These are phyloP conservation scores for Yponomeuta malinellus DNA, from an alignment of 2,888 invertebrate genomes.

Conservation along the genomic window DNA sequence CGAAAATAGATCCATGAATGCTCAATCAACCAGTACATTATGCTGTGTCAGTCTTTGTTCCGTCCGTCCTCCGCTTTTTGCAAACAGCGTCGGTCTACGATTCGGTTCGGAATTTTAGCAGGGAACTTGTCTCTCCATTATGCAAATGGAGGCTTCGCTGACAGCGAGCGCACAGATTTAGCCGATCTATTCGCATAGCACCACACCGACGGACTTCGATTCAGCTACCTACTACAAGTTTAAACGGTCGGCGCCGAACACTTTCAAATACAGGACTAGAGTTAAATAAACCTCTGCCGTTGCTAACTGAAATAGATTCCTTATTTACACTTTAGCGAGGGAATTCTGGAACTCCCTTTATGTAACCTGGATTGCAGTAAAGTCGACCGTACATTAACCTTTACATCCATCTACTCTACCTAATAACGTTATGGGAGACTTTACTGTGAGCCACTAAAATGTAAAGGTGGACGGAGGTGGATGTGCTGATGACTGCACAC, in stretches of 20 bases:
- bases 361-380: neutral
- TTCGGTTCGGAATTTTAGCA: neutral
- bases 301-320: neutral
- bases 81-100: neutral
- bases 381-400: too few relatives aligned
- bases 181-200: constrained; percentile 54
- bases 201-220: constrained; percentile 33
- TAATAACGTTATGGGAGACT: too few relatives aligned
- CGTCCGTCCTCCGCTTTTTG: neutral
- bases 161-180: constrained; percentile 48
- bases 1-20: neutral
- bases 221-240: constrained; percentile 31
- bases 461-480: too few relatives aligned
- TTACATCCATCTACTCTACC: too few relatives aligned
- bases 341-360: neutral
- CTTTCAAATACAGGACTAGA: neutral
- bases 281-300: neutral
- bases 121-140: constrained; percentile 50
- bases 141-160: constrained; percentile 55
- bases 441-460: too few relatives aligned
- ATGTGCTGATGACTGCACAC: neutral
- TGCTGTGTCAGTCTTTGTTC: neutral
- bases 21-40: neutral
- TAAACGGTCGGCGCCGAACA: constrained; percentile 28
- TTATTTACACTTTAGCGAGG: neutral